Evolutionary conservation across 2,113 vertebrate genomes (phyloP).

Genomic region (Cervus canadensis): DNA sequence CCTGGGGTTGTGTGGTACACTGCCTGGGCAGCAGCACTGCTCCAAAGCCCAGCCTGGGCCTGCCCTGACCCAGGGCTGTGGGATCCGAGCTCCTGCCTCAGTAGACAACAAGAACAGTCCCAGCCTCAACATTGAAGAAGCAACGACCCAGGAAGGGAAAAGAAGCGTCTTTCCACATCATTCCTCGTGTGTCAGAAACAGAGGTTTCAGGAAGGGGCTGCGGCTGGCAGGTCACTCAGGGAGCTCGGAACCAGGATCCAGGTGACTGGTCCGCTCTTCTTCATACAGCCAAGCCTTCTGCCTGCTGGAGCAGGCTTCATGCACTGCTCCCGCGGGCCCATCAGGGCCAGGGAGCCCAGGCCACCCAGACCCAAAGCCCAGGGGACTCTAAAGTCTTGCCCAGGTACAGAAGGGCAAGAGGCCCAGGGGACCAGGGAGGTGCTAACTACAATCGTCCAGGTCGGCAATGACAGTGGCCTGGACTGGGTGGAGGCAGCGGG

Average conservation of each 20-base stretch:
- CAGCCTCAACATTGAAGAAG: not conserved
- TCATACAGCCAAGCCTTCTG: too few species aligned
- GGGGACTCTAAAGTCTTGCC: not conserved
- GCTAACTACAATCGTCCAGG: not conserved
- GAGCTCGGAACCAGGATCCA: rapidly evolving
- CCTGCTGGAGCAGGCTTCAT: not conserved
- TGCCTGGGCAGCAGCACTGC: not conserved
- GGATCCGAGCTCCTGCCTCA: not conserved
- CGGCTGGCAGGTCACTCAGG: not conserved
- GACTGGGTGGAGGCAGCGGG: not conserved
- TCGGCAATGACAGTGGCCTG: not conserved
- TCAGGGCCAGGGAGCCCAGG: not conserved
- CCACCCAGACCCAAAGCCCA: too few species aligned
- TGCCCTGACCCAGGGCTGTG: too few species aligned
- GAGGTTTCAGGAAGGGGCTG: not conserved
- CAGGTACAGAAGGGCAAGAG: not conserved
- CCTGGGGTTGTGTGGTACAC: not conserved
- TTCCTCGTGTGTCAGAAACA: not conserved
- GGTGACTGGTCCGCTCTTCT: not conserved
- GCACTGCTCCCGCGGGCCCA: too few species aligned
- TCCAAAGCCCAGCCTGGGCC: not conserved
- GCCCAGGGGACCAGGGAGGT: not conserved
- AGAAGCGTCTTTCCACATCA: not conserved
- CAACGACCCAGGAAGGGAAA: not conserved
- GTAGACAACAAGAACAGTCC: not conserved